These are phyloP conservation scores for Xanthorhoe designata DNA, from an alignment of 2,888 invertebrate species.

Conservation along the genomic window DNA sequence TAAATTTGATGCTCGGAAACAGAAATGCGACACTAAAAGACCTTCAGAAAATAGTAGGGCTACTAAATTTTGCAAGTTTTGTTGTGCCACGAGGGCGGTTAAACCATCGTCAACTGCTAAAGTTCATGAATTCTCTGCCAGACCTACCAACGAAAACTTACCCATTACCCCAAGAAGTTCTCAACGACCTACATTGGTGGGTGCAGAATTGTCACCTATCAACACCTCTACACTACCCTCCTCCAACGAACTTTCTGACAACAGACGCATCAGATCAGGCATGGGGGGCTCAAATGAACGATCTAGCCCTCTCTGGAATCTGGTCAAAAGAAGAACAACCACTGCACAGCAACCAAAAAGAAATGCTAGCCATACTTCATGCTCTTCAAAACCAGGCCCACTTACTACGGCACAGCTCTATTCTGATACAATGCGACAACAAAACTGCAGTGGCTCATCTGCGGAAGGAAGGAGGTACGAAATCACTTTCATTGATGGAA, in stretches of 20 bases:
- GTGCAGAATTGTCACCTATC: neutral
- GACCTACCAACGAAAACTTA: neutral
- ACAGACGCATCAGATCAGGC: neutral
- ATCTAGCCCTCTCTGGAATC: neutral
- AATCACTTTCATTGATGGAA: neutral
- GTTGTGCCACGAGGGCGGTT: neutral
- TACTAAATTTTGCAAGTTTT: neutral
- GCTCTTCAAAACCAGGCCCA: neutral
- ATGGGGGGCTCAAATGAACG: neutral
- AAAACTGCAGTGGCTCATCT: neutral
- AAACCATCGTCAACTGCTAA: neutral
- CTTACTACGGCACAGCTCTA: neutral
- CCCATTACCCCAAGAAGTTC: neutral
- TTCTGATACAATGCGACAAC: constrained; percentile 5
- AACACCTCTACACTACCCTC: neutral
- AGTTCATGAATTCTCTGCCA: neutral
- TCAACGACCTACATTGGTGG: neutral
- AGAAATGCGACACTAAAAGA: neutral
- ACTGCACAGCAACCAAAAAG: neutral
- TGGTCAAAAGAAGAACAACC: neutral
- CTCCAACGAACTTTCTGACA: neutral
- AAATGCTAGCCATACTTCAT: neutral
- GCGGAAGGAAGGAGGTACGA: neutral
- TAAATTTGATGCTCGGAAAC: neutral
- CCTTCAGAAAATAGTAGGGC: neutral